These are phyloP conservation scores for Anoncus sp. DNA, from an alignment of 2,888 invertebrate genomes.

Conservation along the genomic window DNA sequence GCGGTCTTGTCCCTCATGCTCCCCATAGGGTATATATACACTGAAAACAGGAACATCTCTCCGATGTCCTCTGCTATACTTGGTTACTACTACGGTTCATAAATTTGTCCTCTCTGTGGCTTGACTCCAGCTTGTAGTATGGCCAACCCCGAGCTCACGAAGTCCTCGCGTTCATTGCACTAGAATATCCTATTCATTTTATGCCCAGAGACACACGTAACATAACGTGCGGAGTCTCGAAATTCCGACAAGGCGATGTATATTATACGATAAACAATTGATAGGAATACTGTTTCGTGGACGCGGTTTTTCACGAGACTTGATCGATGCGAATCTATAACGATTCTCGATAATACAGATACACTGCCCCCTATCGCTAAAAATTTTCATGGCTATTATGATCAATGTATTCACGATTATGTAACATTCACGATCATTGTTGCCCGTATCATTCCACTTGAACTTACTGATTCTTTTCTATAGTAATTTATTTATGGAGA, in stretches of 20 bases:
- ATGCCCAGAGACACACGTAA: conserved; percentile 10
- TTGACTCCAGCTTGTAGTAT: conserved; percentile 32
- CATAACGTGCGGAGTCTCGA: conserved; percentile 19
- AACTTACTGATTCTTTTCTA: too few relatives aligned
- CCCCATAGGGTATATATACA: background rate
- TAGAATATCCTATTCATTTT: conserved; percentile 32
- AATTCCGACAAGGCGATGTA: conserved; percentile 21
- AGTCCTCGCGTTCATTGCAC: conserved; percentile 24
- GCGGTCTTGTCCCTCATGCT: background rate
- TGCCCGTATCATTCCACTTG: background rate
- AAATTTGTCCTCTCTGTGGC: conserved; percentile 50
- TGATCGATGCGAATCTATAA: conserved; percentile 19
- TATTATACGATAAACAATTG: conserved; percentile 14
- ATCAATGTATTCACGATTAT: conserved; percentile 13
- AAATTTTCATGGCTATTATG: conserved; percentile 7
- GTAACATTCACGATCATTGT: background rate
- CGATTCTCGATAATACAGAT: background rate
- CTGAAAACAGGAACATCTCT: conserved; percentile 9
- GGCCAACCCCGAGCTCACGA: conserved; percentile 43
- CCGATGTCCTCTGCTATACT: conserved; percentile 11
- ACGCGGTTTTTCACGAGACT: conserved; percentile 1
- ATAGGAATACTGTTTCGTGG: conserved; percentile 20
- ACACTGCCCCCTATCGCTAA: background rate
- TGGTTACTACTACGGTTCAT: conserved; percentile 41
- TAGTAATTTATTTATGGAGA: too few relatives aligned